These are phyloP conservation scores for Lytechinus variegatus DNA, from an alignment of 35 echinoderm and acorn worm species.

Conservation along the genomic window DNA sequence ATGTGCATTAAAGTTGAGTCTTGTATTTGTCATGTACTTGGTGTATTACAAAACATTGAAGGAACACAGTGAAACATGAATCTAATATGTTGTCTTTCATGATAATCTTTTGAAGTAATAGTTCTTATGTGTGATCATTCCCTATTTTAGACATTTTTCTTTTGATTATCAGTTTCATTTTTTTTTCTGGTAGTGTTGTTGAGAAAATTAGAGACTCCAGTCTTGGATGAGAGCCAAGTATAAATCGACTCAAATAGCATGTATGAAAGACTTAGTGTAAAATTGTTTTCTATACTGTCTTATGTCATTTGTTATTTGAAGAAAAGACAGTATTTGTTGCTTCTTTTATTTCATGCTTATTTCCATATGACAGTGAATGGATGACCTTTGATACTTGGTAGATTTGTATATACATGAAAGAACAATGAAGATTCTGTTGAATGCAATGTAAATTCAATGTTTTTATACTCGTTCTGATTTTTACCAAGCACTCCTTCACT, in stretches of 20 bases:
- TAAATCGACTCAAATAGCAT: not conserved
- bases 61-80: not conserved
- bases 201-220: not conserved
- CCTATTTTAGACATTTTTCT: not conserved
- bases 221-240: not conserved
- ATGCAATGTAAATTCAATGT: slow-evolving; percentile 3
- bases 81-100: slow-evolving; percentile 47
- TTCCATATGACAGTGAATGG: not conserved
- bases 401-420: not conserved
- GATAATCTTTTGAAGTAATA: slow-evolving; percentile 30
- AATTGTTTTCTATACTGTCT: not conserved
- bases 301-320: not conserved
- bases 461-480: slow-evolving; percentile 6
- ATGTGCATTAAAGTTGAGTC: not conserved
- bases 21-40: not conserved
- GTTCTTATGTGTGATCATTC: slow-evolving; percentile 37
- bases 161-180: not conserved
- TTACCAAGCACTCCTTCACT: slow-evolving; percentile 1
- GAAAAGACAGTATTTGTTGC: not conserved
- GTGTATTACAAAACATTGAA: not conserved
- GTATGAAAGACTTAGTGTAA: not conserved
- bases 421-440: slow-evolving; percentile 19
- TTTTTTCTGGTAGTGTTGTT: not conserved
- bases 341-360: not conserved
- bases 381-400: not conserved